Evolutionary conservation across 2,797 vertebrate genomes (phyloP).

Genomic region (Arrhamphus sclerolepis): DNA sequence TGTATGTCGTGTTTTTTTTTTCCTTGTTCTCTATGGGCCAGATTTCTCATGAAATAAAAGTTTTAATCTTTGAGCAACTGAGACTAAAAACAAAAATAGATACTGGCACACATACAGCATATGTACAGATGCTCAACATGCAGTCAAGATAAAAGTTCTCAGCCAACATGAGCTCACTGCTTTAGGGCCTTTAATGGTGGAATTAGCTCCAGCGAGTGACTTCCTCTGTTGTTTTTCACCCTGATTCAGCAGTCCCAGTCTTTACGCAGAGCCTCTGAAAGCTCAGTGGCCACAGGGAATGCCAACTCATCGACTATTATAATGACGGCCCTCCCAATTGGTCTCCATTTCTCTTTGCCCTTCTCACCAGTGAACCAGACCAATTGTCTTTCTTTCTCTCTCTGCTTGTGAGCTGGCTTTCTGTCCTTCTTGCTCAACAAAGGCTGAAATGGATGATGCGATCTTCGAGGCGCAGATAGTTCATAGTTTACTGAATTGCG

Average conservation of each 20-base stretch:
- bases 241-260: constrained; percentile 82
- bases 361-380: constrained; percentile 45
- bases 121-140: constrained; percentile 4
- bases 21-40: too few species aligned
- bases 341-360: constrained; percentile 49
- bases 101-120: neutral
- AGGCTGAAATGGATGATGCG: constrained; percentile 39
- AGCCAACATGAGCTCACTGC: constrained; percentile 30
- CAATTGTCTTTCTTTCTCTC: constrained; percentile 43
- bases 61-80: neutral
- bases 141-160: constrained; percentile 37
- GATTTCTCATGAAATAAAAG: neutral
- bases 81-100: neutral
- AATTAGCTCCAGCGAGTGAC: constrained; percentile 64
- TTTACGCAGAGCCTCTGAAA: constrained; percentile 74
- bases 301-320: constrained; percentile 85
- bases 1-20: neutral
- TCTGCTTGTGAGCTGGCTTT: constrained; percentile 48
- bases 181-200: constrained; percentile 58
- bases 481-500: constrained; percentile 56
- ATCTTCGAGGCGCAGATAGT: constrained; percentile 47
- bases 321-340: constrained; percentile 65
- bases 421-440: constrained; percentile 54
- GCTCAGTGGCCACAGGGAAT: constrained; percentile 79
- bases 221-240: constrained; percentile 74